These are phyloP conservation scores for Propithecus deckenii DNA, from an alignment of 2,797 vertebrate genomes.

Conservation along the genomic window DNA sequence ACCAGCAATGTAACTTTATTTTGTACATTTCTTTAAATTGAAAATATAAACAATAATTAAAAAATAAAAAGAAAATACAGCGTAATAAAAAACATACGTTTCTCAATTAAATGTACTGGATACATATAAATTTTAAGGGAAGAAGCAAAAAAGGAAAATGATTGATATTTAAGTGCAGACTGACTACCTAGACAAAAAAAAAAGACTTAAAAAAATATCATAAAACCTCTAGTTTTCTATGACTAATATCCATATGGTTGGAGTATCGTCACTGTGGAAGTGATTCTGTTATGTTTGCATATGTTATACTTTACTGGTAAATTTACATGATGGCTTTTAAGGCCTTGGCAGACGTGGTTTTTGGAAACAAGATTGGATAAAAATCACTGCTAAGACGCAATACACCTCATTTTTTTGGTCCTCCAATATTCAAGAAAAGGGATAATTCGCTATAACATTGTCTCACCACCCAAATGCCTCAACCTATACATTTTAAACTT, in stretches of 20 bases:
- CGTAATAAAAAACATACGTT: constrained; percentile 91
- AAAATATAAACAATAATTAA: constrained; percentile 93
- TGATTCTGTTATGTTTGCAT: constrained; percentile 87
- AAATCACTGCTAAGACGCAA: constrained; percentile 87
- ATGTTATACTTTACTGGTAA: constrained; percentile 86
- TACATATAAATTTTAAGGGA: constrained; percentile 91
- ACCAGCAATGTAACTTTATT: constrained; percentile 89
- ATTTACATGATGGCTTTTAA: constrained; percentile 89
- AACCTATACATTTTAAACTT: constrained; percentile 87
- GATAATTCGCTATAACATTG: constrained; percentile 85
- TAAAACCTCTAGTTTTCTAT: constrained; percentile 87
- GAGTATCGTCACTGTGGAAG: constrained; percentile 86
- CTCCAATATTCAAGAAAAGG: constrained; percentile 89
- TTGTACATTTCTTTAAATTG: constrained; percentile 90
- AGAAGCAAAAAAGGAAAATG: constrained; percentile 88
- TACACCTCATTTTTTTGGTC: constrained; percentile 90
- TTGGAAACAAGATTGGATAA: constrained; percentile 87
- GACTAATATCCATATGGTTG: constrained; percentile 87
- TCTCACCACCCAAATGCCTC: constrained; percentile 88
- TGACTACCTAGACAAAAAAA: constrained; percentile 87
- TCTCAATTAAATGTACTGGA: constrained; percentile 91
- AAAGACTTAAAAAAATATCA: constrained; percentile 81
- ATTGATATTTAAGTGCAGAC: constrained; percentile 90
- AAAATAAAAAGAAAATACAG: constrained; percentile 91
- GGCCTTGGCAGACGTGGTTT: constrained; percentile 86